Evolutionary conservation across 2,113 vertebrate genomes (phyloP), one percentile per base, ranked within the genome.

Genomic region (Tetraodon nigroviridis): DNA sequence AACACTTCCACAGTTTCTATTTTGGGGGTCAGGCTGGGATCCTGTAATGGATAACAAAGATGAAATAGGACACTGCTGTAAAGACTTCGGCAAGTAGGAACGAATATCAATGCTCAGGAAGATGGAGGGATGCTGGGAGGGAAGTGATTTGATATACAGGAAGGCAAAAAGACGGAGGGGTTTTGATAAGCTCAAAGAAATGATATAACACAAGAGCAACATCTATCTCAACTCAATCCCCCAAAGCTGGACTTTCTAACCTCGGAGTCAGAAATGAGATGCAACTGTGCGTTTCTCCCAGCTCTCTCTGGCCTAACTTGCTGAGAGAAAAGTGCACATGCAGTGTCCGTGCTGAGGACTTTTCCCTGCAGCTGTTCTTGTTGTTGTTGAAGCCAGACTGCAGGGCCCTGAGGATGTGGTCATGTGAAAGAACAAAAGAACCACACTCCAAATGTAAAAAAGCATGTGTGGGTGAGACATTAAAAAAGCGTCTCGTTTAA

Each of bases 81-180:
- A n/a, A n/a, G 44, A 17, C 14, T 6, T 16, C 44, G 2, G 44
- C 44, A n/a, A n/a, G n/a, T n/a, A 46, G 44, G 15, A 46, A 46
- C n/a, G 44, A 46, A 46, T 46, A 46, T n/a, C 17, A 48, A 48
- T 48, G 46, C 17, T 11, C 16, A 48, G 46, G 46, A 10, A 19
- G 18, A 18, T 19, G n/a, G n/a, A 19, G 46, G n/a, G n/a, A 19
- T 11, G 46, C 17, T 49, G 45, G 70, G 58, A 72, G 67, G 71
- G 50, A 50, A 70, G 62, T 55, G 76, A 80, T 78, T 86, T 79
- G 53, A 37, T 54, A 70, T 51, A 70, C 62, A 64, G 61, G 75
- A 72, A 70, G 41, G 51, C 47, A 13, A 55, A 64, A 60, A 64
- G 64, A 79, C 69, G 51, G 62, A 73, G 51, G 59, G 55, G 21